A percentile compares a stretch with the other conserved stretches of the same genome.
Conservation (phyloP, 2,113 vertebrate species). For the Corythornis madagascariensis region DNA sequence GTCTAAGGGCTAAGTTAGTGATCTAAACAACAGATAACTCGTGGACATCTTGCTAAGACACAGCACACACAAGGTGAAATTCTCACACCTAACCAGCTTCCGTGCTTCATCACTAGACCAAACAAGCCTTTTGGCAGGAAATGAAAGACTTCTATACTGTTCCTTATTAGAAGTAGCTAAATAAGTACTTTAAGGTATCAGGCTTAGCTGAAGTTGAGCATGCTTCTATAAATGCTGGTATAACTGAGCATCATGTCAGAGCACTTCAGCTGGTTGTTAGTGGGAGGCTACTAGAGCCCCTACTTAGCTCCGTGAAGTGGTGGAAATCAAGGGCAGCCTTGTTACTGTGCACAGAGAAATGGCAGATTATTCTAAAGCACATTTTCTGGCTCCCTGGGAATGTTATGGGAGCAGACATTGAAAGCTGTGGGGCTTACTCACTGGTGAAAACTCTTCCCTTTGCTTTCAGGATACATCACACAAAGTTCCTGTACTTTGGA, state of each 20-base stretch:
- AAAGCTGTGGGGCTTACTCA: background rate
- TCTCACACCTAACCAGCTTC: conserved; percentile 7
- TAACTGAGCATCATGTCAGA: conserved; percentile 7
- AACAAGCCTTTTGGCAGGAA: background rate
- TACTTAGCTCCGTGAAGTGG: conserved; percentile 17
- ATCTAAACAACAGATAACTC: background rate
- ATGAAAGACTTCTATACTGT: background rate
- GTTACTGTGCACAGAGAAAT: background rate
- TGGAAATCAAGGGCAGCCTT: conserved; percentile 31
- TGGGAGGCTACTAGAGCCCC: background rate
- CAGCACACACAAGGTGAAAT: background rate
- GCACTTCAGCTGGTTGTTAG: conserved; percentile 22
- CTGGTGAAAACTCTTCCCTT: background rate
- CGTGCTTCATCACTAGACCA: background rate
- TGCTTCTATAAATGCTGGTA: conserved; percentile 10
- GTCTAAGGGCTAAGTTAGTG: background rate
- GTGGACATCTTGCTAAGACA: background rate
- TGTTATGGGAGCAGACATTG: background rate
- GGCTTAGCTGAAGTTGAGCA: background rate
- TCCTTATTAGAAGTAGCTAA: conserved; percentile 28
- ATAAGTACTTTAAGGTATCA: background rate
- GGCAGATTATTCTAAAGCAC: background rate
- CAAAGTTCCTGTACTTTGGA: background rate
- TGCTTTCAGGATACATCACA: background rate
- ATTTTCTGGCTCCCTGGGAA: background rate